phyloP scores from a whole-genome alignment of 2,888 invertebrate genomes.

The Argynnis bischoffii region DNA sequence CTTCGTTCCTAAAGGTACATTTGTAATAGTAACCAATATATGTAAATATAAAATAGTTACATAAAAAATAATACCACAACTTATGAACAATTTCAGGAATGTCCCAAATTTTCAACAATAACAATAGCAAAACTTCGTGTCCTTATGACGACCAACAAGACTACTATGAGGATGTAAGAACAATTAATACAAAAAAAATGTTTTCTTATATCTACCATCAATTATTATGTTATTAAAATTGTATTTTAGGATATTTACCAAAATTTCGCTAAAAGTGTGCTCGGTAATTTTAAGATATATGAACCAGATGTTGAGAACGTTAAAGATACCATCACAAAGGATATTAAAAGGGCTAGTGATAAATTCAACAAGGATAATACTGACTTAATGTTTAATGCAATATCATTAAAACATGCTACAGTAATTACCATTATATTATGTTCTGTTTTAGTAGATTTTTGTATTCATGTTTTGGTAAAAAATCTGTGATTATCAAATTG shows the following conservation, averaged over 20 bases:
- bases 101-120: slow-evolving; percentile 78
- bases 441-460: background rate
- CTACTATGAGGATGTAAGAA: slow-evolving; percentile 65
- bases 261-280: slow-evolving; percentile 73
- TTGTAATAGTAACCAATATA: background rate
- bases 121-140: slow-evolving; percentile 47
- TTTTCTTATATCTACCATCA: background rate
- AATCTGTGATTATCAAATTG: background rate
- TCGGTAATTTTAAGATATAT: slow-evolving; percentile 70
- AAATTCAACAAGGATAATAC: slow-evolving; percentile 57
- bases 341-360: slow-evolving; percentile 56
- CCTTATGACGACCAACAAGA: slow-evolving; percentile 50
- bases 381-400: slow-evolving; percentile 59
- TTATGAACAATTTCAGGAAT: slow-evolving; percentile 52
- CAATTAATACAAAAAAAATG: background rate
- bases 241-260: slow-evolving; percentile 63
- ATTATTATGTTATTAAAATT: background rate
- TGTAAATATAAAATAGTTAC: background rate
- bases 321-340: slow-evolving; percentile 50
- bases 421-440: slow-evolving; percentile 43
- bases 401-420: slow-evolving; percentile 56
- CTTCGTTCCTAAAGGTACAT: slow-evolving; percentile 82
- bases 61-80: background rate
- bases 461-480: background rate
- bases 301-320: slow-evolving; percentile 57